Conservation (phyloP, 2,888 invertebrate genomes). For the Euplagia quadripunctaria region DNA sequence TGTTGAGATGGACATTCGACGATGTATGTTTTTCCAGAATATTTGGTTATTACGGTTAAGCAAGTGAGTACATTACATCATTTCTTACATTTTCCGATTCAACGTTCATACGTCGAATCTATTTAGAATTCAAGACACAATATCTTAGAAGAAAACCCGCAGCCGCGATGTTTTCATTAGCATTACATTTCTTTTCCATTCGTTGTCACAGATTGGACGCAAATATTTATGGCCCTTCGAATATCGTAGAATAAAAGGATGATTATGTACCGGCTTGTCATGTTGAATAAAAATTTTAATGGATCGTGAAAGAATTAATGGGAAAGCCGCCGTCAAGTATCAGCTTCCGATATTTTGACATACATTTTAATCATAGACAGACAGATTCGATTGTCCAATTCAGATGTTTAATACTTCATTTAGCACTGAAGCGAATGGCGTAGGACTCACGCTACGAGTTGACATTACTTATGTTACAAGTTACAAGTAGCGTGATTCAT, state of each 20-base stretch:
- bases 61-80: not conserved
- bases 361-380: constrained; percentile 3
- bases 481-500: too few relatives aligned
- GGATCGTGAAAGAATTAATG: constrained; percentile 11
- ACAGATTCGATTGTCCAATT: not conserved
- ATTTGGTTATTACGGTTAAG: not conserved
- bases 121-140: constrained; percentile 16
- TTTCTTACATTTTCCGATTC: constrained; percentile 4
- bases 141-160: constrained; percentile 7
- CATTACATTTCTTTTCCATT: constrained; percentile 22
- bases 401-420: not conserved
- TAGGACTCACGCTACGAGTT: not conserved
- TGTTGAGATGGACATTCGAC: too few relatives aligned
- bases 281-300: constrained; percentile 15
- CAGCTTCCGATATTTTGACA: not conserved
- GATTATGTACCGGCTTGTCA: constrained; percentile 15
- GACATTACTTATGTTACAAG: too few relatives aligned
- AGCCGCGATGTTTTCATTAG: constrained; percentile 25
- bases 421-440: not conserved
- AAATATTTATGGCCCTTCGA: constrained; percentile 22
- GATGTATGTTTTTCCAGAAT: too few relatives aligned
- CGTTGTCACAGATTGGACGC: constrained; percentile 19
- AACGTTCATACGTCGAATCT: not conserved
- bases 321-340: not conserved
- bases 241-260: constrained; percentile 15